A percentile compares a stretch with the other conserved stretches of the same genome.
Evolutionary conservation across 2,113 vertebrate genomes (phyloP).

Genomic region (Sardina pilchardus): DNA sequence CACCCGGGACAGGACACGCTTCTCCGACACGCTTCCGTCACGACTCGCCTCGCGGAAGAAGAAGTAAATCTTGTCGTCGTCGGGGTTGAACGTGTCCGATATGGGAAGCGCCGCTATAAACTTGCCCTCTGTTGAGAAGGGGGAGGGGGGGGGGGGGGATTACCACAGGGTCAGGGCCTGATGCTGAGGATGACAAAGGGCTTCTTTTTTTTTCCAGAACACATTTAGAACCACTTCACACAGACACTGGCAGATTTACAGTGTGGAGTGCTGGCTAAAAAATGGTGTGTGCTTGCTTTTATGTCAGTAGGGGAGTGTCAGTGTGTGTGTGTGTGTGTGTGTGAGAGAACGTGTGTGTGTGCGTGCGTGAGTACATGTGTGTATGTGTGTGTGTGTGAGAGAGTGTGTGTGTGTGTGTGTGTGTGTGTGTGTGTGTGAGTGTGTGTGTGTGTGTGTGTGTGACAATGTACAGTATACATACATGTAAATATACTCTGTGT

Average conservation of each 20-base stretch:
- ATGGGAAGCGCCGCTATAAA: conserved; percentile 92
- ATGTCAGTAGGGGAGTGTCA: not conserved
- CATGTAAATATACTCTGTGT: not conserved
- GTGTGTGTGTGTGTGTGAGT: not conserved
- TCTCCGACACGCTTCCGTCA: conserved; percentile 85
- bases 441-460: not conserved
- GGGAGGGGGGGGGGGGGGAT: not conserved
- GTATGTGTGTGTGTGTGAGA: conserved; percentile 6
- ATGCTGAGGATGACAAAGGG: not conserved
- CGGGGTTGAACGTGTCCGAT: conserved; percentile 92
- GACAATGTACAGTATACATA: not conserved
- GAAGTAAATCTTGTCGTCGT: conserved; percentile 98
- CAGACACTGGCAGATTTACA: conserved; percentile 12
- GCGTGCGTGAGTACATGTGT: not conserved
- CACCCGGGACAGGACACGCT: conserved; percentile 88
- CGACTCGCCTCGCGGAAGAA: conserved; percentile 95
- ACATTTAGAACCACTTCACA: not conserved
- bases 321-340: not conserved
- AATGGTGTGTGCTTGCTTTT: not conserved
- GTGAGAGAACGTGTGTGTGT: not conserved
- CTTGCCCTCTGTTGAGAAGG: conserved; percentile 81
- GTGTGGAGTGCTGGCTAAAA: not conserved
- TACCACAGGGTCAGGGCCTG: not conserved
- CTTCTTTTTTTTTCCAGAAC: not conserved
- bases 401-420: not conserved